Base-by-base conservation (phyloP, 2,113 vertebrate genomes). In the Myrmecophaga tridactyla region DNA sequence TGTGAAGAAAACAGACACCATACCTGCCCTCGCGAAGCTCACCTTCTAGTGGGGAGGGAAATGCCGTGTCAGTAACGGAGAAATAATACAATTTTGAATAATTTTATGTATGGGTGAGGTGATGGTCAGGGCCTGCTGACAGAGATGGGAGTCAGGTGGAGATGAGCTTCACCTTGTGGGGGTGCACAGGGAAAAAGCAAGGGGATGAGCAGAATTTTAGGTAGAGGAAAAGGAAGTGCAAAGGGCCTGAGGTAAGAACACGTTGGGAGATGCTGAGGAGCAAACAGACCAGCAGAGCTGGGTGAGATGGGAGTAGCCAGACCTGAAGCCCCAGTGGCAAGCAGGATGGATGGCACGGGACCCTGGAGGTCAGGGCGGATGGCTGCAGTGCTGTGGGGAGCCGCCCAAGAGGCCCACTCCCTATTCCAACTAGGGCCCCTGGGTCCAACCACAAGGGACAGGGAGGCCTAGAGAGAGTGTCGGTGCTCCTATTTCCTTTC, bases 71-170 rank as follows among this genome's bases (percentile, higher is more conserved):
- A 6, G 1, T 1, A 65, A 36, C 39, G 43, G 14, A 13, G 20
- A 56, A 80, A 23, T 1, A 5, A 80, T n/a, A 62, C 0, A 10
- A 14, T 23, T 67, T 23, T 13, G 4, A 60, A 17, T 18, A 48
- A 25, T 70, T 9, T 3, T 6, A 29, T 0, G 0, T 1, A 58
- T 70, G 27, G 41, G 34, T 6, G 25, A 43, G 2, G 58, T 17
- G 20, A n/a, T 46, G 4, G 18, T 27, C 27, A 39, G 25, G 34
- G 27, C 48, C 4, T 2, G 8, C 14, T 0, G 4, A 58, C 56
- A 21, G 53, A 25, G 21, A 7, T n/a, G 12, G n/a, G 62, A 25
- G 6, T 34, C 15, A 1, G 13, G 2, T 15, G 20, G 36, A 62
- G n/a, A 27, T 34, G 21, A 69, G 46, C 39, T 67, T 41, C 67